Evolutionary conservation across 2,888 invertebrate genomes (phyloP), one percentile per base, ranked within the genome.

Genomic region (Diarsia dahlii): DNA sequence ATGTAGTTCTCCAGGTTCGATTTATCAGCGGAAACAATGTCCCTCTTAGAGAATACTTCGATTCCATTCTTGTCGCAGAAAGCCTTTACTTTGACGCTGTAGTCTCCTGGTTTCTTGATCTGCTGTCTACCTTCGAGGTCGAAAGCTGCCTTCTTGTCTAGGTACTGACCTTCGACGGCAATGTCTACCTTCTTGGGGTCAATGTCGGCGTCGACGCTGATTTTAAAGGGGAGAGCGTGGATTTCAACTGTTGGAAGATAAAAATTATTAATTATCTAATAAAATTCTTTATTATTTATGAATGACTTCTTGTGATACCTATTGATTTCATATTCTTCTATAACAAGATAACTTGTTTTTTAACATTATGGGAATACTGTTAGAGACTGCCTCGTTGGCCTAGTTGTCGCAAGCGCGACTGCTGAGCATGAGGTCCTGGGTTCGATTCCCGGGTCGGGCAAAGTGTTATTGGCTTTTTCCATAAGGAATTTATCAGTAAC

Each of bases 1-100:
- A 98, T 78, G 56, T 96, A 96, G 87, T 97, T 97, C 62, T 97
- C 96, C 62, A 97, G 96, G 89, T 98, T 97, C 1, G 97, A 97
- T 89, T 97, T 97, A 50, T 97, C 95, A 20, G 94, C 92, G 0
- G 96, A 97, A 0, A 97, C 90, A 4, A 97, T 95, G 62, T 97
- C 97, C 28, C 98, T 96, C 85, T 97, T 97, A 0, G 97, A 93
- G 82, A 97, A 95, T 0, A 97, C 76, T 84, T 97, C 97, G 0
- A 96, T 28, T 5, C 94, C 92, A 58, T 93, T 91, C 46, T 93
- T 93, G 86, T 96, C 93, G 0, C 89, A 74, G 34, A 88, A 85
- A 5, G 93, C 91, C 58, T 88, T 90, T 0, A 95, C 20, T 84
- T 96, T 96, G 1, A 95, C 78, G 76, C 92, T 93, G 88, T 96